Conservation (phyloP, 2,113 vertebrate genomes). For the Sorex araneus region DNA sequence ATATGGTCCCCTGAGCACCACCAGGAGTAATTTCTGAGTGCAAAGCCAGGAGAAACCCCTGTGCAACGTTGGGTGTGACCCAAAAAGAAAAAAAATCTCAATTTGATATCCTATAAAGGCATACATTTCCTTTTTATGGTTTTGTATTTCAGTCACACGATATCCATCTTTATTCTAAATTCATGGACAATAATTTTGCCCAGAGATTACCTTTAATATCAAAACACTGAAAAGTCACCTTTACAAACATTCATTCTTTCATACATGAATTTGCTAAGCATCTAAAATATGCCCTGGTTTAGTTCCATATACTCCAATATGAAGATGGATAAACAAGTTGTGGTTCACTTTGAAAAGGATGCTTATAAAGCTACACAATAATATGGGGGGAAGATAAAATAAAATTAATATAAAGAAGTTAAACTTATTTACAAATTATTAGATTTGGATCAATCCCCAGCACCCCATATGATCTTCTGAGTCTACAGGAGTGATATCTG, state of each 20-base stretch:
- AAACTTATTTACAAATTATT: neutral
- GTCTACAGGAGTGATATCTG: no score
- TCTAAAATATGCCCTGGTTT: neutral
- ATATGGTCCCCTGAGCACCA: no score
- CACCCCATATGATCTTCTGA: no score
- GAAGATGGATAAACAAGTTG: slow-evolving; percentile 18
- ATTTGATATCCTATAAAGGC: neutral
- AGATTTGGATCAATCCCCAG: no score
- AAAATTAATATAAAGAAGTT: slow-evolving; percentile 25
- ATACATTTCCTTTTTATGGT: neutral
- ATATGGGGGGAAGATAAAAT: neutral
- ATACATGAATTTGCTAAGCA: slow-evolving; percentile 16
- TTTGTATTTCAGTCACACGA: slow-evolving; percentile 5
- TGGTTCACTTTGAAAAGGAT: slow-evolving; percentile 15
- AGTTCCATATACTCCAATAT: slow-evolving; percentile 8
- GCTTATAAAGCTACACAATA: neutral
- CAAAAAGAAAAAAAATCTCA: slow-evolving; percentile 36
- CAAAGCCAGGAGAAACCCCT: no score
- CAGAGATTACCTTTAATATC: neutral
- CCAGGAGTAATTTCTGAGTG: no score
- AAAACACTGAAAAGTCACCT: slow-evolving; percentile 27
- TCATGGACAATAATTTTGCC: slow-evolving; percentile 3
- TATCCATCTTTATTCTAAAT: neutral
- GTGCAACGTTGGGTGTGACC: no score
- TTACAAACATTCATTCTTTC: slow-evolving; percentile 36